Conservation (phyloP, 1,140 invertebrate genomes). For the Meloidogyne floridensis region DNA sequence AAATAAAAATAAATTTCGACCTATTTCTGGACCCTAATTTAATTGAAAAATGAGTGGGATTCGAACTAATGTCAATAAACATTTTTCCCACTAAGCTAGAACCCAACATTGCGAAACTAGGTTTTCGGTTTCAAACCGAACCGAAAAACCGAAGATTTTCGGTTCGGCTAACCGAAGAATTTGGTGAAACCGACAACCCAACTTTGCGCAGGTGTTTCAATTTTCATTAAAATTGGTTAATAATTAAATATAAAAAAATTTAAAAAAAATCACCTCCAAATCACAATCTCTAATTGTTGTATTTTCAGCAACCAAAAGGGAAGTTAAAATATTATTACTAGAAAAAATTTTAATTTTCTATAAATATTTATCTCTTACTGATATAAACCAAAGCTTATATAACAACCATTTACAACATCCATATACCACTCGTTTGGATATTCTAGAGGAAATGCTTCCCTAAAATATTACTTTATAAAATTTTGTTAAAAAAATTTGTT, state of each 20-base stretch:
- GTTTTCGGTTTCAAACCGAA: too few relatives aligned
- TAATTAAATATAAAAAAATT: neutral
- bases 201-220: too few relatives aligned
- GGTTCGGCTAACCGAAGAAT: too few relatives aligned
- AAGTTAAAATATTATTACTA: constrained; percentile 18
- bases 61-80: too few relatives aligned
- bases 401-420: constrained; percentile 26
- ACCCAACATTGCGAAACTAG: too few relatives aligned
- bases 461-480: constrained; percentile 17
- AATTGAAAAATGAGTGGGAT: too few relatives aligned
- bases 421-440: constrained; percentile 29
- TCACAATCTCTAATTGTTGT: constrained; percentile 19
- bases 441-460: constrained; percentile 20
- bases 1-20: neutral
- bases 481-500: neutral
- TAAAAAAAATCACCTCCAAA: constrained; percentile 11
- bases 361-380: neutral
- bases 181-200: too few relatives aligned
- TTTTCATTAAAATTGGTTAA: too few relatives aligned
- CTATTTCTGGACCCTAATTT: neutral
- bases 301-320: constrained; percentile 20
- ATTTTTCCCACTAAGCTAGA: too few relatives aligned
- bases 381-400: constrained; percentile 27
- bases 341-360: neutral
- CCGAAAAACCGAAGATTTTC: too few relatives aligned